These are phyloP conservation scores for Characodon lateralis DNA, from an alignment of 2,797 vertebrate genomes.

Conservation along the genomic window DNA sequence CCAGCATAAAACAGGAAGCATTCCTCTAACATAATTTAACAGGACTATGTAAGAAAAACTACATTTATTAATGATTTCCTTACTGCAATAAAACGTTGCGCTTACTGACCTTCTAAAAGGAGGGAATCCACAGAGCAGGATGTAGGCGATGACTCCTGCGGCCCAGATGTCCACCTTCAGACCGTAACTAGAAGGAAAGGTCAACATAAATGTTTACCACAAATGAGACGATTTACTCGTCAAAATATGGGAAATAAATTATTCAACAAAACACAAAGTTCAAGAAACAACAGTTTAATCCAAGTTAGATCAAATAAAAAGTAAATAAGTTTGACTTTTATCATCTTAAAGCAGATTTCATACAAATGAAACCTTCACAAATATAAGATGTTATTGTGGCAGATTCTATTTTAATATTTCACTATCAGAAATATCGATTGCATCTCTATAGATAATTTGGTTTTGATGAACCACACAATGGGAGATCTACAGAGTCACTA, in stretches of 20 bases:
- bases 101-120: conserved; percentile 90
- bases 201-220: not conserved
- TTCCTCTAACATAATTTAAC: not conserved
- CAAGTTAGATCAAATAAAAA: not conserved
- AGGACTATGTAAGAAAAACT: not conserved
- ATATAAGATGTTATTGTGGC: not conserved
- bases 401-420: not conserved
- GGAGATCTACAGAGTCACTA: not conserved
- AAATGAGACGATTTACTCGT: not conserved
- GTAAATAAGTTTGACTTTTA: not conserved
- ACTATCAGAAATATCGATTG: not conserved
- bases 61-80: not conserved
- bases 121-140: conserved; percentile 95
- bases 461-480: not conserved
- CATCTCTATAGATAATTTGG: too few species aligned
- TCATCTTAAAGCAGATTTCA: not conserved
- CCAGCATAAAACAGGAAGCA: not conserved
- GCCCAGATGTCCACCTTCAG: conserved; percentile 99
- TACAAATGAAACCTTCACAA: not conserved
- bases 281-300: not conserved
- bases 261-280: not conserved
- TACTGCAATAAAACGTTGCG: not conserved
- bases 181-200: conserved; percentile 83
- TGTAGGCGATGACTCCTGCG: conserved; percentile 95
- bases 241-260: not conserved